Evolutionary conservation across 2,888 invertebrate genomes (phyloP).

Genomic region (Bimastos eiseni): DNA sequence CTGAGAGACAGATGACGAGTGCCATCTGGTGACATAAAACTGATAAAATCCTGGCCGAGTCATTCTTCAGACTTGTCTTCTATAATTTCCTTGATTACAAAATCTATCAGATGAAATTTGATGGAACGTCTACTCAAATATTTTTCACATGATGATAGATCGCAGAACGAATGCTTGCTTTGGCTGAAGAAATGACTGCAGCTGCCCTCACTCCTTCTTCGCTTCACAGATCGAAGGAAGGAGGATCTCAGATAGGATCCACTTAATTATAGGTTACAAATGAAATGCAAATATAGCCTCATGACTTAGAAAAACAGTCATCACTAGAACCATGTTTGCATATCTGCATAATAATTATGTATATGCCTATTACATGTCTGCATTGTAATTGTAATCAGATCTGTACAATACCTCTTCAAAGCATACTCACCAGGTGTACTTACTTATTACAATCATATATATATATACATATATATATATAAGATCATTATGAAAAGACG

Average conservation of each 20-base stretch:
- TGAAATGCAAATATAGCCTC: not conserved
- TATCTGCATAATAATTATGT: not conserved
- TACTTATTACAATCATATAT: too few species aligned
- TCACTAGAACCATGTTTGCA: not conserved
- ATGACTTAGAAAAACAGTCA: not conserved
- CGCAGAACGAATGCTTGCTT: not conserved
- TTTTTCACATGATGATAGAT: not conserved
- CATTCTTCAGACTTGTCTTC: not conserved
- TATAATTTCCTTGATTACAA: not conserved
- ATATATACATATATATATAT: too few species aligned
- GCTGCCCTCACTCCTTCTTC: not conserved
- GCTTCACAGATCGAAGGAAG: not conserved
- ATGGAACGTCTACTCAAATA: not conserved
- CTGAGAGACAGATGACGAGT: not conserved
- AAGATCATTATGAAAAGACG: too few species aligned
- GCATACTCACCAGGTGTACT: too few species aligned
- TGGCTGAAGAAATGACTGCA: not conserved
- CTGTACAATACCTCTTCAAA: too few species aligned
- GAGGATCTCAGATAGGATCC: not conserved
- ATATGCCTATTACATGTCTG: not conserved
- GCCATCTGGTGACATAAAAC: not conserved
- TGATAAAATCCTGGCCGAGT: not conserved
- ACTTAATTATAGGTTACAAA: too few species aligned
- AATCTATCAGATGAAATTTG: not conserved
- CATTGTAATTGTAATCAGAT: too few species aligned